phyloP scores from a whole-genome alignment of 1,140 invertebrate species.

The Heliconius hewitsoni region DNA sequence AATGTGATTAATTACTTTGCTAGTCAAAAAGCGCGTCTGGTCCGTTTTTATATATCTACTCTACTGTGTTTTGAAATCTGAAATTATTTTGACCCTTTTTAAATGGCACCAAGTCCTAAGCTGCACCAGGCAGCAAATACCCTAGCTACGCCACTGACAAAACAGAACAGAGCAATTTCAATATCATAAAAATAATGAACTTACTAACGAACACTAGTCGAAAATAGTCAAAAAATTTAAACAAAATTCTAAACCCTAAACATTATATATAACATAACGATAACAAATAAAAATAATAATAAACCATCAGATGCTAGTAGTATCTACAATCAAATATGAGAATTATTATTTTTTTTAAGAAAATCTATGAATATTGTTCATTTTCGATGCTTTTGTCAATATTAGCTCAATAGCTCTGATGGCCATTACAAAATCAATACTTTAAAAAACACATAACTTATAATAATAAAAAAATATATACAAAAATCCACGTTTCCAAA shows the following conservation, averaged over 20 bases:
- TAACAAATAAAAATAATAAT: neutral
- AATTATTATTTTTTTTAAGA: too few relatives aligned
- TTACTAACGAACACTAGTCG: neutral
- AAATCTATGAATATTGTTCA: neutral
- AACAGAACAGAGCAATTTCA: conserved; percentile 1
- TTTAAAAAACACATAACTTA: neutral
- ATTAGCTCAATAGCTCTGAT: neutral
- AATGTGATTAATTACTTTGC: too few relatives aligned
- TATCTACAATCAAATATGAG: too few relatives aligned
- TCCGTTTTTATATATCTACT: too few relatives aligned
- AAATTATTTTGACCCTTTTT: too few relatives aligned
- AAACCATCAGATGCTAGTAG: neutral
- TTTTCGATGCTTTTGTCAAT: neutral
- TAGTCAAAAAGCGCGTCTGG: too few relatives aligned
- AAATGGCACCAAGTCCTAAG: too few relatives aligned
- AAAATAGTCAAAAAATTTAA: neutral
- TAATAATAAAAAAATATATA: neutral
- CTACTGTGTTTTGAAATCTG: too few relatives aligned
- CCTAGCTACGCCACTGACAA: too few relatives aligned
- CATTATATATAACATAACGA: neutral
- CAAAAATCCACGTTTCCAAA: neutral
- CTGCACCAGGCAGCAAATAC: too few relatives aligned
- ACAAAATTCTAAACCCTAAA: neutral
- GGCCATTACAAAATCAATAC: neutral
- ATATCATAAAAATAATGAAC: neutral